phyloP scores from a whole-genome alignment of 1,140 invertebrate genomes.

The Drusus annulatus region DNA sequence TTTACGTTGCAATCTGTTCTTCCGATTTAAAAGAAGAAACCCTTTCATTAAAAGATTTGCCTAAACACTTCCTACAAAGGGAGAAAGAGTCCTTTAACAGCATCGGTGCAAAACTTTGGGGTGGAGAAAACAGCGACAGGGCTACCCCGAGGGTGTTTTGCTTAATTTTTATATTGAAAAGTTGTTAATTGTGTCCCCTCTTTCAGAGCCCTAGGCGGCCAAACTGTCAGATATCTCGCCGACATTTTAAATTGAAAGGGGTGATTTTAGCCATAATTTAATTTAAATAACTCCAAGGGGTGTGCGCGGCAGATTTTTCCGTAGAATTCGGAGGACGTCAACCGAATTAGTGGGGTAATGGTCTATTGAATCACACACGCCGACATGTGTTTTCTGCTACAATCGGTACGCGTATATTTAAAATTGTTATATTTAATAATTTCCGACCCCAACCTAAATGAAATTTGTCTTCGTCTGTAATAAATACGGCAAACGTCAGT shows the following conservation, averaged over 20 bases:
- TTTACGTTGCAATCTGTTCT: not conserved
- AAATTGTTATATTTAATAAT: too few relatives aligned
- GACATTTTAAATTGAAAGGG: slow-evolving; percentile 56
- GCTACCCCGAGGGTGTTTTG: slow-evolving; percentile 31
- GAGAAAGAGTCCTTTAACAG: slow-evolving; percentile 26
- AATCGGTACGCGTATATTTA: too few relatives aligned
- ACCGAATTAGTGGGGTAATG: slow-evolving; percentile 9
- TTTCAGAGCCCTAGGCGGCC: slow-evolving; percentile 3
- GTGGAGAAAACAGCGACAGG: slow-evolving; percentile 32
- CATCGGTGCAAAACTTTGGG: slow-evolving; percentile 44
- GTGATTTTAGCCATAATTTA: slow-evolving; percentile 58
- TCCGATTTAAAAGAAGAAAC: not conserved
- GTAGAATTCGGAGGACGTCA: not conserved
- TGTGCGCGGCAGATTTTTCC: slow-evolving; percentile 28
- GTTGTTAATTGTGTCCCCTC: slow-evolving; percentile 55
- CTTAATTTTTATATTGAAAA: slow-evolving; percentile 56
- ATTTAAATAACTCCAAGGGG: slow-evolving; percentile 53
- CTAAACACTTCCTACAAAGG: slow-evolving; percentile 35
- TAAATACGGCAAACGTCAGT: too few relatives aligned
- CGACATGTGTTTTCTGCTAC: slow-evolving; percentile 16
- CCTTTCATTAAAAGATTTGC: slow-evolving; percentile 22
- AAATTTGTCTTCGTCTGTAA: too few relatives aligned
- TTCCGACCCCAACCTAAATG: too few relatives aligned
- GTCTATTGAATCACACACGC: not conserved
- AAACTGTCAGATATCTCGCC: slow-evolving; percentile 31